phyloP scores from a whole-genome alignment of 2,797 vertebrate species.

The Enteromius radiatus region DNA sequence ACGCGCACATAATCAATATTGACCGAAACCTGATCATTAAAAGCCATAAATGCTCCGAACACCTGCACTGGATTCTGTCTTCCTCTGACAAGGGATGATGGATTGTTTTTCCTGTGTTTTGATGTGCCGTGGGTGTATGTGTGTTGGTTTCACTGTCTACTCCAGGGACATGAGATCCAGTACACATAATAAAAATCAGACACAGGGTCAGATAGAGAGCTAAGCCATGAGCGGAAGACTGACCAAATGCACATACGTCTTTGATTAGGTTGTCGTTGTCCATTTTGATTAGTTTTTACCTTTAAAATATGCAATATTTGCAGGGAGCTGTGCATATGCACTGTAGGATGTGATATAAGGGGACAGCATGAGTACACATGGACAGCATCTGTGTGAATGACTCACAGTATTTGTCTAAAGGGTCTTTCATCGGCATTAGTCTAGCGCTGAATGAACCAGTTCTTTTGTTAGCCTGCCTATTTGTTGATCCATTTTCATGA shows the following conservation, averaged over 20 bases:
- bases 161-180: slow-evolving; percentile 23
- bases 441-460: slow-evolving; percentile 25
- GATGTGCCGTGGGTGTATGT: not conserved
- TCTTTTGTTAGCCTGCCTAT: slow-evolving; percentile 23
- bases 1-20: not conserved
- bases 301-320: not conserved
- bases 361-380: slow-evolving; percentile 25
- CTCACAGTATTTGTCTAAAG: slow-evolving; percentile 18
- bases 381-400: slow-evolving; percentile 24
- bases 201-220: slow-evolving; percentile 11
- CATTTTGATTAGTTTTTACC: not conserved
- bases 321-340: not conserved
- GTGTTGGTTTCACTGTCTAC: slow-evolving; percentile 10
- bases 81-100: not conserved
- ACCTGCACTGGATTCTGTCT: slow-evolving; percentile 6
- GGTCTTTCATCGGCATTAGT: slow-evolving; percentile 17
- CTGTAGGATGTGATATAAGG: not conserved
- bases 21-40: slow-evolving; percentile 38
- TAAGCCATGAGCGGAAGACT: not conserved
- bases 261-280: not conserved
- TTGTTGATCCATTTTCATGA: slow-evolving; percentile 32
- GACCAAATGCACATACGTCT: not conserved
- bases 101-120: slow-evolving; percentile 27
- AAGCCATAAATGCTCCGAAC: not conserved
- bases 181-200: not conserved